These are phyloP conservation scores for Chamaea fasciata DNA, from an alignment of 2,113 vertebrate genomes.

Conservation along the genomic window DNA sequence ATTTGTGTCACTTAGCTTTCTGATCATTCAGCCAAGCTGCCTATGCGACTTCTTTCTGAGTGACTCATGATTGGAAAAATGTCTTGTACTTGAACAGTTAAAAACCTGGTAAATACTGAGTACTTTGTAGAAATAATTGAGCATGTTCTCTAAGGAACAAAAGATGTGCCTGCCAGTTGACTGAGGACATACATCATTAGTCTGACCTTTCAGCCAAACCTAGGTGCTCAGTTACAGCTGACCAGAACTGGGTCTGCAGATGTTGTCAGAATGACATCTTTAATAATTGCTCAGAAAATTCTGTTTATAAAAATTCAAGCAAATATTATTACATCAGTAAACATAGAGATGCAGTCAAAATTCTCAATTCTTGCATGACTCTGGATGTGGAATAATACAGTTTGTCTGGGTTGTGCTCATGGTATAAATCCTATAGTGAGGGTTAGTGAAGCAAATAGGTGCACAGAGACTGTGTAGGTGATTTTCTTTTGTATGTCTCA, in stretches of 20 bases:
- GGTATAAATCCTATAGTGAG: not conserved
- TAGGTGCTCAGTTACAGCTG: not conserved
- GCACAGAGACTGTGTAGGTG: not conserved
- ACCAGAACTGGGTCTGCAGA: not conserved
- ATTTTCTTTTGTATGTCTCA: not conserved
- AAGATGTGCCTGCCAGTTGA: not conserved
- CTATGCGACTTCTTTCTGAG: not conserved
- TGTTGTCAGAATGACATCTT: fast-evolving
- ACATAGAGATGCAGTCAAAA: not conserved
- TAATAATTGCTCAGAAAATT: not conserved
- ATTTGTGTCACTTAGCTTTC: not conserved
- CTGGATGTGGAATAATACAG: conserved; percentile 2
- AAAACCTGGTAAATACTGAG: conserved; percentile 11
- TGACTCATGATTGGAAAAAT: conserved; percentile 1
- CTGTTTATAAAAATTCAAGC: not conserved
- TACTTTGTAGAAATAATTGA: not conserved
- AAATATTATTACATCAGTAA: not conserved
- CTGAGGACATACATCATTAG: not conserved
- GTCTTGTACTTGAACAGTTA: not conserved
- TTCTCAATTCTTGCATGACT: not conserved
- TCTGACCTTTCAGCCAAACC: not conserved
- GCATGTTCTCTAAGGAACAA: not conserved
- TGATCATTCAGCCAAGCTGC: not conserved
- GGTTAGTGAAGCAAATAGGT: not conserved
- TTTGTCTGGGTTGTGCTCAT: conserved; percentile 23